Evolutionary conservation across 2,797 vertebrate genomes (phyloP).

Genomic region (Chelon auratus): DNA sequence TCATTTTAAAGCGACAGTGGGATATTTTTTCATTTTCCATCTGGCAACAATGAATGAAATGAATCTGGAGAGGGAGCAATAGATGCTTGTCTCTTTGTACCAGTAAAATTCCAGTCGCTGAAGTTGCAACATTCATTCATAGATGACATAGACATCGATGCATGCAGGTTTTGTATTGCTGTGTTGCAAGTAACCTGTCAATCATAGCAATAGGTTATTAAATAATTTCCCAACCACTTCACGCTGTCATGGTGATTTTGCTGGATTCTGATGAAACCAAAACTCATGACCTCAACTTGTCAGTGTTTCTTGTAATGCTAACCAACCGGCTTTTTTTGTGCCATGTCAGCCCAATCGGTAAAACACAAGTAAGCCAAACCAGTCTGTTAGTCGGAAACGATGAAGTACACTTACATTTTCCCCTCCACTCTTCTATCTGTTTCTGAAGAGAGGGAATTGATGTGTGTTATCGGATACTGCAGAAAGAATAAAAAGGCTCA

Average conservation of each 20-base stretch:
- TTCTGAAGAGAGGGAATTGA: slow-evolving; percentile 1
- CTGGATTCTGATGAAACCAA: too few relatives aligned
- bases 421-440: background rate
- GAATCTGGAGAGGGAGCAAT: background rate
- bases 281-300: too few relatives aligned
- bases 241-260: too few relatives aligned
- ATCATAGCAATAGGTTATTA: too few relatives aligned
- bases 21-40: too few relatives aligned
- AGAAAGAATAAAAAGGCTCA: slow-evolving; percentile 43
- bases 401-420: background rate
- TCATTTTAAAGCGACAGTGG: too few relatives aligned
- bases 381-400: slow-evolving; percentile 1
- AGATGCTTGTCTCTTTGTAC: background rate
- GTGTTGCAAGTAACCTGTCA: too few relatives aligned
- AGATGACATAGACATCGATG: too few relatives aligned
- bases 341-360: background rate
- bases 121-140: too few relatives aligned
- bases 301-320: background rate
- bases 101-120: background rate
- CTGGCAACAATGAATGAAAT: background rate
- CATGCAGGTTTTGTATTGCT: too few relatives aligned
- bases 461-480: slow-evolving; percentile 34
- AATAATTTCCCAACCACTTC: too few relatives aligned
- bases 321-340: background rate
- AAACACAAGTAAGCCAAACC: slow-evolving; percentile 7